These are phyloP conservation scores for Brachionus rubens DNA, from an alignment of 1,140 invertebrate genomes.

Conservation along the genomic window DNA sequence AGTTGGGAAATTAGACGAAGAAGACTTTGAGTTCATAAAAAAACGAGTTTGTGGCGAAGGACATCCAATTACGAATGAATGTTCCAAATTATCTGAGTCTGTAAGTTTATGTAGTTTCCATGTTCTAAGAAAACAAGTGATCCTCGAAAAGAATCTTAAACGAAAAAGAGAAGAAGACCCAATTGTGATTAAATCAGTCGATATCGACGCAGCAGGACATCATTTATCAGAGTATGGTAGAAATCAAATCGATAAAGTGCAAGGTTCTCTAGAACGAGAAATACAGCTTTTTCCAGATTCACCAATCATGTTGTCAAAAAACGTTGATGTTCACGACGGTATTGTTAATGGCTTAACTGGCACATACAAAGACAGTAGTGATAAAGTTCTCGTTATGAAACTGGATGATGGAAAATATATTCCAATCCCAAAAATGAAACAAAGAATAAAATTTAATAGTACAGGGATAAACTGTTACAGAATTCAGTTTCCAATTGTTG, in stretches of 20 bases:
- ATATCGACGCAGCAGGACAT: background rate
- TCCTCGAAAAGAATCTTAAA: background rate
- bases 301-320: background rate
- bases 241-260: background rate
- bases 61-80: background rate
- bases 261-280: background rate
- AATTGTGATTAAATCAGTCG: background rate
- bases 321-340: background rate
- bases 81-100: background rate
- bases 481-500: slow-evolving; percentile 2
- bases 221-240: background rate
- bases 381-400: background rate
- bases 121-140: background rate
- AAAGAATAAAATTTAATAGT: background rate
- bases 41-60: background rate
- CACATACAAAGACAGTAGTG: slow-evolving; percentile 5
- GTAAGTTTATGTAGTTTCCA: background rate
- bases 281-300: background rate
- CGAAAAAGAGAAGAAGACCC: background rate
- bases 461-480: background rate
- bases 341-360: background rate
- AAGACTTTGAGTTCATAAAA: background rate
- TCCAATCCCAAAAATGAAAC: background rate
- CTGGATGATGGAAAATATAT: background rate
- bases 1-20: too few species aligned